Conservation (phyloP, 2,888 invertebrate genomes). For the Callosobruchus maculatus region DNA sequence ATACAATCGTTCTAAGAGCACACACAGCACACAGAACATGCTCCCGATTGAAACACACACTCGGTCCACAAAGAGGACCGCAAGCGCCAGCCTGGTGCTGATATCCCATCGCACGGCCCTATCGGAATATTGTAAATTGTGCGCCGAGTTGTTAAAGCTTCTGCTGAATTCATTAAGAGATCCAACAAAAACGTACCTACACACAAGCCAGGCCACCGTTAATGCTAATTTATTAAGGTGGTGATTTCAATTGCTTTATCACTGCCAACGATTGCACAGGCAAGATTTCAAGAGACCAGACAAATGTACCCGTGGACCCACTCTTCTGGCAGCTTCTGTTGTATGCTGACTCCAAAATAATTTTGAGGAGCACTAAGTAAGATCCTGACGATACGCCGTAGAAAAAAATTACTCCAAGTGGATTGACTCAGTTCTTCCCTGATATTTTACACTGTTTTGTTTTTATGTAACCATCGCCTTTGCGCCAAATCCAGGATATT, state of each 20-base stretch:
- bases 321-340: too few species aligned
- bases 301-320: too few species aligned
- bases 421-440: too few species aligned
- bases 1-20: constrained; percentile 46
- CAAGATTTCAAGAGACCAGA: background rate
- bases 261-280: background rate
- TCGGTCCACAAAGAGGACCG: constrained; percentile 18
- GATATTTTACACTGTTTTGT: too few species aligned
- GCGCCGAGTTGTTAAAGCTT: constrained; percentile 17
- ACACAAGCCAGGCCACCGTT: background rate
- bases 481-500: too few species aligned
- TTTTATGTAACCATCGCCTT: too few species aligned
- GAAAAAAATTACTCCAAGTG: too few species aligned
- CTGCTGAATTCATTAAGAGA: constrained; percentile 23
- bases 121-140: constrained; percentile 29
- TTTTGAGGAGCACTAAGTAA: too few species aligned
- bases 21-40: constrained; percentile 38
- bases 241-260: background rate
- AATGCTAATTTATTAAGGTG: background rate
- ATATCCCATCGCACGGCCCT: constrained; percentile 22
- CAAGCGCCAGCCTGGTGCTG: constrained; percentile 28
- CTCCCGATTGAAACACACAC: constrained; percentile 45
- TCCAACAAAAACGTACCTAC: constrained; percentile 3
- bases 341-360: too few species aligned
- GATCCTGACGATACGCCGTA: too few species aligned